phyloP scores from a whole-genome alignment of 2,113 vertebrate genomes.

The Struthio camelus region DNA sequence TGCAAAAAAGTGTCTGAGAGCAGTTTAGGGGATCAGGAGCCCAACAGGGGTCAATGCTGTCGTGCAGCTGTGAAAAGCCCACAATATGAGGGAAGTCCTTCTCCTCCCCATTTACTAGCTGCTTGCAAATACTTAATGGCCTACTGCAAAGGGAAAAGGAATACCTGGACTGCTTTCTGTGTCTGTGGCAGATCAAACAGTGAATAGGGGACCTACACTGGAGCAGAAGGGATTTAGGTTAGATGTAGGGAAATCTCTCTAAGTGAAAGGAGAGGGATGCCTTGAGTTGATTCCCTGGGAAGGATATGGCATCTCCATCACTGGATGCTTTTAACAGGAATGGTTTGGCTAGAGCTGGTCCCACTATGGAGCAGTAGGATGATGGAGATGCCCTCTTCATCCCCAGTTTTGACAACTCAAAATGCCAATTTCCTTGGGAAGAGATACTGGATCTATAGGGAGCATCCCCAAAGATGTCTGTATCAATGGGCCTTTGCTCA shows the following conservation, averaged over 20 bases:
- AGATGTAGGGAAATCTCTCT: too few species aligned
- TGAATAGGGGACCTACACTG: too few species aligned
- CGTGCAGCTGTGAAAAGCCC: neutral
- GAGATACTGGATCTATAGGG: too few species aligned
- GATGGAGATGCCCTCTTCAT: neutral
- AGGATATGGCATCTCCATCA: neutral
- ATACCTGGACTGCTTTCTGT: neutral
- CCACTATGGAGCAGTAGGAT: accelerated
- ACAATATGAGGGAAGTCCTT: neutral
- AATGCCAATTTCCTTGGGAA: too few species aligned
- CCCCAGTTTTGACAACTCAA: too few species aligned
- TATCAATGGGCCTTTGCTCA: too few species aligned
- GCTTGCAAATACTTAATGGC: too few species aligned
- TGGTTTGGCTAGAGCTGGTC: neutral
- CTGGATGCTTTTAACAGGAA: neutral
- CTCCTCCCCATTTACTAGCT: neutral
- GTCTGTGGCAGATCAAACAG: too few species aligned
- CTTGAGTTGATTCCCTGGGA: too few species aligned
- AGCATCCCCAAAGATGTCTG: too few species aligned
- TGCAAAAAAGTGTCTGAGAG: neutral
- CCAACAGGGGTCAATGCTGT: neutral
- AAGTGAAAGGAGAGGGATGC: too few species aligned
- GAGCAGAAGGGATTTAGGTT: too few species aligned
- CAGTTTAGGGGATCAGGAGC: neutral
- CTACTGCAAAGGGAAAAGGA: neutral